A percentile compares a stretch with the other conserved stretches of the same genome.
Conservation (phyloP, 2,113 vertebrate genomes). For the Entelurus aequoreus region DNA sequence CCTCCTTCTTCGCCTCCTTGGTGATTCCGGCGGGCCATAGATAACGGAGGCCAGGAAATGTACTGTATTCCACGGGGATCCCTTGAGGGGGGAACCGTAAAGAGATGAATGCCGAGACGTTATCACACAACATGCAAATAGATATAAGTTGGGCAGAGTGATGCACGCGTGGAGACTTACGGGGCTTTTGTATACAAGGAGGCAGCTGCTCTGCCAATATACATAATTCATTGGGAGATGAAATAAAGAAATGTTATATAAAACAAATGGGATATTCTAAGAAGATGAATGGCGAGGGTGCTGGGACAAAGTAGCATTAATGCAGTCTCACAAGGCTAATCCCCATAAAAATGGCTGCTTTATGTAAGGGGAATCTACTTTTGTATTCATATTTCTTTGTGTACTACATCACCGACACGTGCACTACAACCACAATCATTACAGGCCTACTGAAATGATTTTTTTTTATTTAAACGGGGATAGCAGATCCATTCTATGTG, state of each 20-base stretch:
- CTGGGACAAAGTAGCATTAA: constrained; percentile 22
- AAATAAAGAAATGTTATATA: constrained; percentile 6
- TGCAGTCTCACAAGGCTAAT: constrained; percentile 27
- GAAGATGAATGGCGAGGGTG: constrained; percentile 21
- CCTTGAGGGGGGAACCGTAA: constrained; percentile 28
- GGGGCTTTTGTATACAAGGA: constrained; percentile 29
- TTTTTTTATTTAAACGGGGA: too few relatives aligned
- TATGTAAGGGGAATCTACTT: constrained; percentile 20
- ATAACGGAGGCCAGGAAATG: constrained; percentile 20
- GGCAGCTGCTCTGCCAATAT: constrained; percentile 22
- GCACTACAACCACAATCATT: too few relatives aligned
- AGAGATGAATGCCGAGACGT: constrained; percentile 26
- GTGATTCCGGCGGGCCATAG: constrained; percentile 28
- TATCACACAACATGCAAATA: constrained; percentile 35
- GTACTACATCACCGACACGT: too few relatives aligned
- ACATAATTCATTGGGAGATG: constrained; percentile 22
- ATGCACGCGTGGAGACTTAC: constrained; percentile 21
- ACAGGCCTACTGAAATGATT: too few relatives aligned
- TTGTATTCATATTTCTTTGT: constrained; percentile 32
- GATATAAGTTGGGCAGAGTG: constrained; percentile 30
- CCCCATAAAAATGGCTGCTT: constrained; percentile 34
- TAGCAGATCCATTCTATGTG: too few relatives aligned
- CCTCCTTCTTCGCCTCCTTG: constrained; percentile 7
- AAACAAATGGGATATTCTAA: constrained; percentile 9
- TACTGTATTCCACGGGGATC: constrained; percentile 36